Conservation (phyloP, 2,113 vertebrate genomes). For the Equus quagga region DNA sequence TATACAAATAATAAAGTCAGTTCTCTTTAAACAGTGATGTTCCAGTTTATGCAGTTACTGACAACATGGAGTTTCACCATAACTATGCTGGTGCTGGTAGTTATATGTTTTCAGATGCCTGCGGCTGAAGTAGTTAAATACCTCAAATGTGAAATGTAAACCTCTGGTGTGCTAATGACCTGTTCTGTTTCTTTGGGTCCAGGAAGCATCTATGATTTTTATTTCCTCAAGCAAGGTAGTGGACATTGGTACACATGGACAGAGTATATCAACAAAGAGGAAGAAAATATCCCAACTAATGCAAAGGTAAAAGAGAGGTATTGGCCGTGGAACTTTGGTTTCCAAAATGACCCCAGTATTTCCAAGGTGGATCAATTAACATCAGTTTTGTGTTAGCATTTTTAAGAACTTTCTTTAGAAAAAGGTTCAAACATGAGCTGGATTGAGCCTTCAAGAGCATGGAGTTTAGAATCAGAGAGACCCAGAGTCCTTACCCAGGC, state of each 20-base stretch:
- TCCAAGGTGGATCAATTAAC: not conserved
- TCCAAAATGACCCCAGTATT: not conserved
- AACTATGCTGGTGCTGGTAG: not conserved
- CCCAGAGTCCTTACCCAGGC: not conserved
- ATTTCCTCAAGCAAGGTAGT: conserved; percentile 90
- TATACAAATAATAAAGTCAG: not conserved
- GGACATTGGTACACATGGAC: conserved; percentile 94
- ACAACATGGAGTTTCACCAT: not conserved
- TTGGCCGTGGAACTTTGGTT: not conserved
- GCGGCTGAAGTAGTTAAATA: not conserved
- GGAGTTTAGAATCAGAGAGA: not conserved
- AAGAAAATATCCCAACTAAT: conserved; percentile 86
- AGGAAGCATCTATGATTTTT: conserved; percentile 96
- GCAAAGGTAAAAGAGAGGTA: conserved; percentile 88
- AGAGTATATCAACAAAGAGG: conserved; percentile 91
- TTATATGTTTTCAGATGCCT: not conserved
- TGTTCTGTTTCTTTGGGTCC: conserved; percentile 65
- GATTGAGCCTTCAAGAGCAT: not conserved
- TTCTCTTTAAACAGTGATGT: not conserved
- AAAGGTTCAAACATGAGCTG: not conserved
- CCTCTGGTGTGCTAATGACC: not conserved
- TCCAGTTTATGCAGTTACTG: not conserved
- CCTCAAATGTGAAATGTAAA: not conserved
- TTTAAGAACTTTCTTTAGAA: conserved; percentile 22
- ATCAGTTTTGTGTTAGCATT: not conserved